Conservation (phyloP, 2,888 invertebrate genomes). For the Lepeophtheirus nordmannii region DNA sequence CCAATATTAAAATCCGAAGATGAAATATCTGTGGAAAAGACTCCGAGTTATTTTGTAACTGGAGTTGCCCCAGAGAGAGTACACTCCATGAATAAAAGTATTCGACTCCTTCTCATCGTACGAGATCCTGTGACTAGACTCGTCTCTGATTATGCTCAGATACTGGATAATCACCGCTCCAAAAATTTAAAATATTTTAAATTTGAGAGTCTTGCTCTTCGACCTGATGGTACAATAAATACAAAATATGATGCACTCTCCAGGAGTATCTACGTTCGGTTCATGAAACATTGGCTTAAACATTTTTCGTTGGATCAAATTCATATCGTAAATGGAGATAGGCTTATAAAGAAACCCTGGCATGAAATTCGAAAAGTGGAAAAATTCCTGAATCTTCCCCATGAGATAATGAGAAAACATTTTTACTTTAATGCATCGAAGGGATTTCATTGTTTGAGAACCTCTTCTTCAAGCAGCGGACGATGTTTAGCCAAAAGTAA, state of each 20-base stretch:
- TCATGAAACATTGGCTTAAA: conserved; percentile 8
- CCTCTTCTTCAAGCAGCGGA: conserved; percentile 16
- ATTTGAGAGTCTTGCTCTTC: conserved; percentile 4
- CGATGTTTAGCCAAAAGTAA: conserved; percentile 78
- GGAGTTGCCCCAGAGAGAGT: conserved; percentile 57
- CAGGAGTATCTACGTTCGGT: conserved; percentile 16
- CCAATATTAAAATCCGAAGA: conserved; percentile 59
- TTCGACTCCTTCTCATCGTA: conserved; percentile 67
- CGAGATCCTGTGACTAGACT: conserved; percentile 79
- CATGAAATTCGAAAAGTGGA: conserved; percentile 35
- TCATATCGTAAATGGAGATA: conserved; percentile 22
- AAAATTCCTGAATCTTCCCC: conserved; percentile 69
- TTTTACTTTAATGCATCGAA: conserved; percentile 83
- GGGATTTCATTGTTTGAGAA: conserved; percentile 59
- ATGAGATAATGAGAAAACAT: conserved; percentile 66
- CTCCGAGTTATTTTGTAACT: conserved; percentile 80
- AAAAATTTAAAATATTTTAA: background rate
- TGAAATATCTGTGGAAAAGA: conserved; percentile 83
- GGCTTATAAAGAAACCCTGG: conserved; percentile 22
- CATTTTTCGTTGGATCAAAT: conserved; percentile 9
- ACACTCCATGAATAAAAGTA: conserved; percentile 53
- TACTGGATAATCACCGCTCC: conserved; percentile 11
- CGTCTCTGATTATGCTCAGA: conserved; percentile 79
- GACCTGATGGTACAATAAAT: conserved; percentile 9
- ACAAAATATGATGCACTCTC: conserved; percentile 16